Evolutionary conservation across 2,888 invertebrate genomes (phyloP), one percentile per base, ranked within the genome.

Genomic region (Heterodera filipjevi): DNA sequence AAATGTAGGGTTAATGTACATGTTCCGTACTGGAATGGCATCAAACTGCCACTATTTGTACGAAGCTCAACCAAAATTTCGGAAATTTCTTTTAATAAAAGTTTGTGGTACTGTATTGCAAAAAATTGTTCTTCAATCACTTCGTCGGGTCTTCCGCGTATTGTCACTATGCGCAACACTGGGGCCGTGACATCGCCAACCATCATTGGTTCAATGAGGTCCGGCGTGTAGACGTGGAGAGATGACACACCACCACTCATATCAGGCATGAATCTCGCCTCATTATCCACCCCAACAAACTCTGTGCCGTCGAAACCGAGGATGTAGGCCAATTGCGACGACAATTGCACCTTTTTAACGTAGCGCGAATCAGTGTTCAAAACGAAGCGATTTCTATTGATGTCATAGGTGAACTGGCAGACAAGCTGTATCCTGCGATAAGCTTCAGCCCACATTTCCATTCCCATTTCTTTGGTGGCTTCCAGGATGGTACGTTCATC

Each of bases 161-260:
- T 68, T 3, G 35, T 66, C 44, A 81, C 79, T 22, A 79, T 66
- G 19, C 80, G 80, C 22, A 80, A 64, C 10, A 80, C 66, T 10
- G 80, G 80, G 8, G 80, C 81, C 12, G 53, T 73, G 10, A 81
- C 49, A 44, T 80, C 78, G 22, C 80, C 80, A 59, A 80, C 44
- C 27, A 44, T 66, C 33, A 81, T 71, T 27, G 80, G 81, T 30
- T 80, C 75, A n/a, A 80, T 76, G 5, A 80, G 70, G 14, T 80
- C 80, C 3, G 80, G 80, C 6, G 81, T 53, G 44, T 81, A 80
- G 0, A 80, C 81, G 27, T 77, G 53, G 22, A 79, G 32, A 10
- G 39, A 53, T 14, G 66, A 53, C 10, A 79, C 39, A 6, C 71
- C 76, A 10, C 49, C 79, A 16, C 35, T 39, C 66, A 79, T 33